A percentile compares a stretch with the other conserved stretches of the same genome.
Evolutionary conservation across 2,888 invertebrate species (phyloP).

Genomic region (Drosophila recens): DNA sequence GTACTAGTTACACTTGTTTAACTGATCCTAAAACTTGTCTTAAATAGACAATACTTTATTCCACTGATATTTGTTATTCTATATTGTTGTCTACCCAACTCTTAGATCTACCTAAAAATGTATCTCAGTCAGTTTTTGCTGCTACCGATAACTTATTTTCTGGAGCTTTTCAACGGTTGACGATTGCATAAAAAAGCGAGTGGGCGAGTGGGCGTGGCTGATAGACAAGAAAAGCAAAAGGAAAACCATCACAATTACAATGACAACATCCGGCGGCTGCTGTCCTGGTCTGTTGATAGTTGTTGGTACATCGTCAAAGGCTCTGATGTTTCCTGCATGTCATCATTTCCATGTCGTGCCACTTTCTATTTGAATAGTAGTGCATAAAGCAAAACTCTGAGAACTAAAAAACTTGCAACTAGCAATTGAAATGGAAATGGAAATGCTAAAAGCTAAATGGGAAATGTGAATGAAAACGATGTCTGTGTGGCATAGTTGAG

Average conservation of each 20-base stretch:
- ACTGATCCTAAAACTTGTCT: not conserved
- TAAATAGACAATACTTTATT: not conserved
- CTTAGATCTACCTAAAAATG: not conserved
- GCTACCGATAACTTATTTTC: constrained; percentile 1
- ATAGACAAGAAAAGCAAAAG: constrained; percentile 15
- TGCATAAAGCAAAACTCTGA: constrained; percentile 28
- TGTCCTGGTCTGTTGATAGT: constrained; percentile 2
- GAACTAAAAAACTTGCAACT: constrained; percentile 48
- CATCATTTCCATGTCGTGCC: constrained; percentile 65
- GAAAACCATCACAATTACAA: constrained; percentile 40
- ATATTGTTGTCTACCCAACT: too few relatives aligned
- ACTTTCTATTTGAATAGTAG: constrained; percentile 68
- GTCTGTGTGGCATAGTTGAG: constrained; percentile 48
- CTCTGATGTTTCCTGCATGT: constrained; percentile 54
- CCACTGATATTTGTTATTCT: not conserved
- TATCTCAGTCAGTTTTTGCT: not conserved
- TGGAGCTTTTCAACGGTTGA: not conserved
- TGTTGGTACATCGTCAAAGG: constrained; percentile 15
- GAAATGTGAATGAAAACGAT: constrained; percentile 56
- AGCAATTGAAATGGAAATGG: constrained; percentile 63
- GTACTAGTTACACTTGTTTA: too few relatives aligned
- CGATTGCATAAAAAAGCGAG: constrained; percentile 1
- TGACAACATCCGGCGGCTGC: constrained; percentile 57
- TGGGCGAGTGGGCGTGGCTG: constrained; percentile 18
- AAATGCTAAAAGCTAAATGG: constrained; percentile 36